Percentiles rank a stretch among this genome's conserved stretches.
Evolutionary conservation across 2,113 vertebrate genomes (phyloP).

Genomic region (Aythya baeri): DNA sequence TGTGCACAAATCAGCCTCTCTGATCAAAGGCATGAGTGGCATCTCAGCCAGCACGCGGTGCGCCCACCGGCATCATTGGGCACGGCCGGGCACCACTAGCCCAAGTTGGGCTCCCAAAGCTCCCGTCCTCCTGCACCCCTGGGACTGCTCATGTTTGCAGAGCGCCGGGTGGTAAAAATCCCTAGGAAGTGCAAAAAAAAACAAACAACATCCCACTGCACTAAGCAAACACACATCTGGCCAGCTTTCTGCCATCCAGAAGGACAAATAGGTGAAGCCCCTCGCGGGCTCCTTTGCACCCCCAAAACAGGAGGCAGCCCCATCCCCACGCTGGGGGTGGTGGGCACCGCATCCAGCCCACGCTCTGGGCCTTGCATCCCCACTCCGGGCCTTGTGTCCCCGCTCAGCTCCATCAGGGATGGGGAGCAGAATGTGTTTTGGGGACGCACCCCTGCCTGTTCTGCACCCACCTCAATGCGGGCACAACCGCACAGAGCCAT

Average conservation of each 20-base stretch:
- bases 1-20: rapidly evolving
- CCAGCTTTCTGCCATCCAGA: background rate
- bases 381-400: background rate
- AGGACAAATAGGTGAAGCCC: rapidly evolving
- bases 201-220: rapidly evolving
- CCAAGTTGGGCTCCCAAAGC: rapidly evolving
- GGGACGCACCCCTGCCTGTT: background rate
- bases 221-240: rapidly evolving
- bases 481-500: rapidly evolving
- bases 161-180: rapidly evolving
- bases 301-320: background rate
- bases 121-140: rapidly evolving
- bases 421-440: background rate
- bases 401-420: background rate
- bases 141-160: background rate
- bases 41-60: rapidly evolving
- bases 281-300: background rate
- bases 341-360: rapidly evolving
- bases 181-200: background rate
- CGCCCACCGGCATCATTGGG: rapidly evolving
- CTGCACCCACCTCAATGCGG: rapidly evolving
- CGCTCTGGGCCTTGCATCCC: rapidly evolving
- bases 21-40: background rate
- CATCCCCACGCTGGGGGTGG: rapidly evolving
- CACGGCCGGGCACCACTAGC: background rate